Percentiles rank a stretch among this genome's conserved stretches.
phyloP scores from a whole-genome alignment of 2,113 vertebrate species.

The Cyprinodon tularosa region DNA sequence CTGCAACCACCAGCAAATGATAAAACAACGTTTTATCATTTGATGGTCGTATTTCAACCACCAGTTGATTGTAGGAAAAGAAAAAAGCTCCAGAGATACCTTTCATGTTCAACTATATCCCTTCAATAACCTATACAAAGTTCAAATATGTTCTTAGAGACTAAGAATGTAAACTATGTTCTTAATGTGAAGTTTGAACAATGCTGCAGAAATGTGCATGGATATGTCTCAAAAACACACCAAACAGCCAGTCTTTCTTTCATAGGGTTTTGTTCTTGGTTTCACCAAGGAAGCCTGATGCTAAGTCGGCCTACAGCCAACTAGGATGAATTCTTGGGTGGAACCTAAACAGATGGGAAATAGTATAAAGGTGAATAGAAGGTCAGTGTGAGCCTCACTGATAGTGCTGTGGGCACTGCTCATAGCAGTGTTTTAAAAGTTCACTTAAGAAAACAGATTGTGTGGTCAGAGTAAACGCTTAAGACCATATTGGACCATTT shows the following conservation, averaged over 20 bases:
- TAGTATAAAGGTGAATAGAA: constrained; percentile 71
- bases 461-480: constrained; percentile 81
- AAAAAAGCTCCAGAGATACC: too few species aligned
- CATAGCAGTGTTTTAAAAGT: constrained; percentile 82
- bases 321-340: constrained; percentile 73
- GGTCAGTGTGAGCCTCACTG: constrained; percentile 74
- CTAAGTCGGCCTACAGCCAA: constrained; percentile 77
- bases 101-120: too few species aligned
- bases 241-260: constrained; percentile 49
- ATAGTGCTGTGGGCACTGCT: constrained; percentile 80
- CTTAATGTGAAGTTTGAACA: too few species aligned
- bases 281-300: constrained; percentile 67
- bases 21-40: too few species aligned
- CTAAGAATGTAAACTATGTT: too few species aligned
- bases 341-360: constrained; percentile 81
- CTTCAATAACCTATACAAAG: too few species aligned
- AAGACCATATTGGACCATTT: constrained; percentile 80
- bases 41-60: too few species aligned
- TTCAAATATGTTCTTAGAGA: too few species aligned
- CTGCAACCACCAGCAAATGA: too few species aligned
- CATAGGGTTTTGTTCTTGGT: constrained; percentile 66
- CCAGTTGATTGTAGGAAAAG: too few species aligned
- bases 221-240: constrained; percentile 54
- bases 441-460: constrained; percentile 83
- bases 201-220: constrained; percentile 23